These are phyloP conservation scores for Petrocephalus microphthalmus DNA, from an alignment of 2,113 vertebrate genomes.

Conservation along the genomic window DNA sequence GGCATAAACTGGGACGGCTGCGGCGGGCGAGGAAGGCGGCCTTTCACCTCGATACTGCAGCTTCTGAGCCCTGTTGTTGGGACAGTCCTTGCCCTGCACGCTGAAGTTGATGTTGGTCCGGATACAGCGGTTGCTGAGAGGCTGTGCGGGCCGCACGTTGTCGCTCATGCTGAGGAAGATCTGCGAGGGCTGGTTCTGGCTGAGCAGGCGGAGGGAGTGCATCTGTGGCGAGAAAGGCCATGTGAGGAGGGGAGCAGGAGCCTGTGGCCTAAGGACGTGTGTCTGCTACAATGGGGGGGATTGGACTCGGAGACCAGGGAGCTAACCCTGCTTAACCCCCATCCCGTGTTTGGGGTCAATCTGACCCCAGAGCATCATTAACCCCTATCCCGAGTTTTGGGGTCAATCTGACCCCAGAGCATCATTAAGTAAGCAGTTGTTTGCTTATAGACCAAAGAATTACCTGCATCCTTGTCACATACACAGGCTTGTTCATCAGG, in stretches of 20 bases:
- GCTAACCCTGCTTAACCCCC: background rate
- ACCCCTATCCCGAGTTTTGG: no score
- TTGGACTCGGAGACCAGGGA: background rate
- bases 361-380: no score
- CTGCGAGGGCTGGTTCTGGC: constrained; percentile 98
- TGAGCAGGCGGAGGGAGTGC: constrained; percentile 95
- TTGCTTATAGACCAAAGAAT: constrained; percentile 23
- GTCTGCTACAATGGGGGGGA: background rate
- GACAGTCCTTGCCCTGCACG: constrained; percentile 97
- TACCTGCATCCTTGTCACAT: constrained; percentile 99
- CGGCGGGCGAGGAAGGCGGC: background rate
- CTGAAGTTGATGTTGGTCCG: constrained; percentile 99
- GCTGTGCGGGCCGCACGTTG: constrained; percentile 93
- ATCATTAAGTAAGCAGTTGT: background rate
- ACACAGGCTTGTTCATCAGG: constrained; percentile 98
- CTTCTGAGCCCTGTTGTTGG: constrained; percentile 96
- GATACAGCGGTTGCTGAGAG: constrained; percentile 96
- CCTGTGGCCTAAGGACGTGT: background rate
- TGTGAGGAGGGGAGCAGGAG: background rate
- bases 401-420: no score
- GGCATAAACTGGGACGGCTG: background rate
- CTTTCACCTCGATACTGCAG: constrained; percentile 93
- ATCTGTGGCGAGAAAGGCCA: constrained; percentile 60
- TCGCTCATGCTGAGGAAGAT: constrained; percentile 99
- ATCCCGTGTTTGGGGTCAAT: no score